phyloP scores from a whole-genome alignment of 2,113 vertebrate species.

The Nestor notabilis region DNA sequence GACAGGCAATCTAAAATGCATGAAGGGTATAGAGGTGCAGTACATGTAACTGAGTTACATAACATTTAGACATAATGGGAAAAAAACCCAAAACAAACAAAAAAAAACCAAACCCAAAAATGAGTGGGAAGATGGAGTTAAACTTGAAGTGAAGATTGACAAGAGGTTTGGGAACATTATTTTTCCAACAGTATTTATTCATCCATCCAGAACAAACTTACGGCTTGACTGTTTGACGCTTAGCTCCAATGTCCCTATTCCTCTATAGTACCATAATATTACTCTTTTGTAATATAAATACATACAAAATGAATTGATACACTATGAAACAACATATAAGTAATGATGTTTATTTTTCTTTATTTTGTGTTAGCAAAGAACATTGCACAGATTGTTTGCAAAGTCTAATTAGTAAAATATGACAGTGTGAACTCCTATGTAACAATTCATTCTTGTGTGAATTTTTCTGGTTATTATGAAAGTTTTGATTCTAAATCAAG shows the following conservation, averaged over 20 bases:
- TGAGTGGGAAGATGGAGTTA: not conserved
- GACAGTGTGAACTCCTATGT: not conserved
- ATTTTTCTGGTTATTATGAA: not conserved
- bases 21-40: not conserved
- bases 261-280: not conserved
- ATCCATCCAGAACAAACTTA: not conserved
- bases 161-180: not conserved
- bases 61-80: not conserved
- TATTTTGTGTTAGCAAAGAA: not conserved
- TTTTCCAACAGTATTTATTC: not conserved
- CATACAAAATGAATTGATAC: not conserved
- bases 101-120: not conserved
- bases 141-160: not conserved
- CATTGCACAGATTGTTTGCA: conserved; percentile 43
- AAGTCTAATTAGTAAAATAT: conserved; percentile 53
- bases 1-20: not conserved
- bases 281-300: not conserved
- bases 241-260: not conserved
- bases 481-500: conserved; percentile 3
- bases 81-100: not conserved
- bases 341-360: not conserved
- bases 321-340: not conserved
- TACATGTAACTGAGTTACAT: not conserved
- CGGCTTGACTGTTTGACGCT: not conserved
- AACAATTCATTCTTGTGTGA: not conserved